Conservation (phyloP, 1,140 invertebrate species). For the Schlechtendalia chinensis region DNA sequence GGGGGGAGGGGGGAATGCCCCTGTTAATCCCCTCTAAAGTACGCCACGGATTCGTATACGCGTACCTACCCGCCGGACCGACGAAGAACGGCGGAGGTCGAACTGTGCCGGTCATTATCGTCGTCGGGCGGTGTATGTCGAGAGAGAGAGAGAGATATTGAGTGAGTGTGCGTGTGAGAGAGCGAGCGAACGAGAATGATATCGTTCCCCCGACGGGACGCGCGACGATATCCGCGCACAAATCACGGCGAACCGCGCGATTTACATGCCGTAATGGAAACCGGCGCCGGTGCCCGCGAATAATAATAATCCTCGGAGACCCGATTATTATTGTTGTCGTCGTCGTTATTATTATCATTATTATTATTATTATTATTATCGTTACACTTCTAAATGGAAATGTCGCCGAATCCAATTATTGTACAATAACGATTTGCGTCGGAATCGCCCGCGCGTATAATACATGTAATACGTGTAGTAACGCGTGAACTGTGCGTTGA, state of each 20-base stretch:
- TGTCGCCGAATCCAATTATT: conserved; percentile 47
- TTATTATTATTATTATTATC: conserved; percentile 43
- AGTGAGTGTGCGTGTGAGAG: no score
- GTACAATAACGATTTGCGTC: conserved; percentile 41
- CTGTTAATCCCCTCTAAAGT: no score
- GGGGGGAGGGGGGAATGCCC: no score
- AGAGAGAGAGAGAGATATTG: no score
- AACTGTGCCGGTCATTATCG: no score
- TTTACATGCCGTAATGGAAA: conserved; percentile 50
- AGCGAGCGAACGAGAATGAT: background rate
- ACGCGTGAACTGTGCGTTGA: background rate
- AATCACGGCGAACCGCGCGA: conserved; percentile 8
- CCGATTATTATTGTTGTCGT: conserved; percentile 42
- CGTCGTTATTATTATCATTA: conserved; percentile 47
- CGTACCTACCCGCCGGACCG: no score
- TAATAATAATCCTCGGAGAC: conserved; percentile 45
- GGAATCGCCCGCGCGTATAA: background rate
- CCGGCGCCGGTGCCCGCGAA: background rate
- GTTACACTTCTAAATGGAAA: conserved; percentile 49
- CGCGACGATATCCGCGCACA: conserved; percentile 4
- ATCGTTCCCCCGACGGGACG: conserved; percentile 17
- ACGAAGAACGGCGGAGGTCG: no score
- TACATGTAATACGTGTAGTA: background rate
- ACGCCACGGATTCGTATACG: no score
- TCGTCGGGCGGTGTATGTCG: no score